Evolutionary conservation across 2,797 vertebrate genomes (phyloP).

Genomic region (Sebastes cheni): DNA sequence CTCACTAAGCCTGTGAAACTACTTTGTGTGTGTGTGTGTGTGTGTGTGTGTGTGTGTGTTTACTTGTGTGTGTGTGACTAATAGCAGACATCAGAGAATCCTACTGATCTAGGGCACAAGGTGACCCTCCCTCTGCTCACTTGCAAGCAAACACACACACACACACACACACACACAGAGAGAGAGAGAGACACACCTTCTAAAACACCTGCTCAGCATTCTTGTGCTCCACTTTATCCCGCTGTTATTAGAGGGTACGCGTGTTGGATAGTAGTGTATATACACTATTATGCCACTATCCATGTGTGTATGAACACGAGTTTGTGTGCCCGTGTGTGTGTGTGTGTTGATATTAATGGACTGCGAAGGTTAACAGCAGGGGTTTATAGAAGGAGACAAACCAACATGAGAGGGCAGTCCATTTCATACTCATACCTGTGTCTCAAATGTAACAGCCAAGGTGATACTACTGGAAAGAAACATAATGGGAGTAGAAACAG

Average conservation of each 20-base stretch:
- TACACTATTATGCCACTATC: background rate
- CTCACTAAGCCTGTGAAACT: background rate
- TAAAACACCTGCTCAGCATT: slow-evolving; percentile 59
- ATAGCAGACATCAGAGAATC: slow-evolving; percentile 55
- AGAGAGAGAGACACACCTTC: background rate
- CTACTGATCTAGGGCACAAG: slow-evolving; percentile 66
- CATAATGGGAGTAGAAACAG: background rate
- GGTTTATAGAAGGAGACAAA: slow-evolving; percentile 46
- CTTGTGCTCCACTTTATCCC: slow-evolving; percentile 48
- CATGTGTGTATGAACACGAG: background rate
- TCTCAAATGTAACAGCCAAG: slow-evolving; percentile 33
- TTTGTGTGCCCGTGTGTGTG: background rate
- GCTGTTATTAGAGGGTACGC: slow-evolving; percentile 32
- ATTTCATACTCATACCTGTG: slow-evolving; percentile 27
- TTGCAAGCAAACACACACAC: background rate
- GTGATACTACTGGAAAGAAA: slow-evolving; percentile 18
- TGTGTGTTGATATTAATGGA: slow-evolving; percentile 51
- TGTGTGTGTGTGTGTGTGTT: background rate
- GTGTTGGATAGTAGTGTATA: slow-evolving; percentile 1
- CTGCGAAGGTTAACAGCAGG: slow-evolving; percentile 52
- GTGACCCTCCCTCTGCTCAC: slow-evolving; percentile 49
- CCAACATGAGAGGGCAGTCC: slow-evolving; percentile 35
- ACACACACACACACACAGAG: background rate
- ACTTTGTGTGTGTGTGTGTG: background rate
- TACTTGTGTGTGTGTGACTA: slow-evolving; percentile 36